Percentiles rank a stretch among this genome's conserved stretches.
Conservation (phyloP, 1,140 invertebrate species). For the Steinernema khuongi region DNA sequence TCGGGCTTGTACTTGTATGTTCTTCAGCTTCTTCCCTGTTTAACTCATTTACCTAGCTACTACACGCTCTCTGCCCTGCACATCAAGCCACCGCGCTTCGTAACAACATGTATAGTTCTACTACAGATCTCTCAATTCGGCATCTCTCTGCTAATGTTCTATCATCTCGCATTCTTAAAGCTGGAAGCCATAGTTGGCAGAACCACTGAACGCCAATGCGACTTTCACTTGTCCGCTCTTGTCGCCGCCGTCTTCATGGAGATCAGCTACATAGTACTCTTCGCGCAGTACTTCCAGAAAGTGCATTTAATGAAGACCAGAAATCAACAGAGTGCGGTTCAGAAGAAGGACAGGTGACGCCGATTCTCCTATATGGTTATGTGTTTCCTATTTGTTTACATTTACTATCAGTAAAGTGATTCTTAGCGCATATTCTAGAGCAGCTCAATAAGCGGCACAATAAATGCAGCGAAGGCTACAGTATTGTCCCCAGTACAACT, state of each 20-base stretch:
- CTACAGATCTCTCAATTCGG: slow-evolving; percentile 22
- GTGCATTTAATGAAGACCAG: slow-evolving; percentile 66
- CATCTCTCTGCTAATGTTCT: not conserved
- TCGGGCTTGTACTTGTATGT: slow-evolving; percentile 23
- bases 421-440: no score
- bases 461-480: no score
- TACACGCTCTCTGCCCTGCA: slow-evolving; percentile 21
- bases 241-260: not conserved
- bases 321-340: not conserved
- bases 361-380: no score
- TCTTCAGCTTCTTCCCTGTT: not conserved
- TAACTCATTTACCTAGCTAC: slow-evolving; percentile 13
- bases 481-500: no score
- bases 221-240: slow-evolving; percentile 16
- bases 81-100: slow-evolving; percentile 11
- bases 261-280: slow-evolving; percentile 73
- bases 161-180: not conserved
- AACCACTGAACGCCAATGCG: slow-evolving; percentile 16
- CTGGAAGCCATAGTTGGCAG: no score
- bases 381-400: no score
- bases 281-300: slow-evolving; percentile 82
- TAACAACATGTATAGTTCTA: slow-evolving; percentile 3
- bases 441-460: no score
- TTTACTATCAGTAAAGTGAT: no score
- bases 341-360: not conserved